phyloP scores from a whole-genome alignment of 2,113 vertebrate genomes.

The Chrysochloris asiatica region DNA sequence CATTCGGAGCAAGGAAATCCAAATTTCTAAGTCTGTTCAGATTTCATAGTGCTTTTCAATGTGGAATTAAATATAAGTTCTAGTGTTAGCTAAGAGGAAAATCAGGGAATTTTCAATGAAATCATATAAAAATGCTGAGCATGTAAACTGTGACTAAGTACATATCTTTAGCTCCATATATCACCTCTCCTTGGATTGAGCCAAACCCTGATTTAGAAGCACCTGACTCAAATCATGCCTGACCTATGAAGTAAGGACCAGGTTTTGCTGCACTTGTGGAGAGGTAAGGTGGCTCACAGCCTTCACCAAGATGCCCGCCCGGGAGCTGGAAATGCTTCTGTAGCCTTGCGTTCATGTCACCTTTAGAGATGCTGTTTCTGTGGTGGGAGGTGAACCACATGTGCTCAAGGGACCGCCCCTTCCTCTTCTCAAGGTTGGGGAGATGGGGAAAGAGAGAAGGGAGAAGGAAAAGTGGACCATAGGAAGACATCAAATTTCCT shows the following conservation, averaged over 20 bases:
- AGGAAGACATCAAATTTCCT: neutral
- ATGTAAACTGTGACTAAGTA: neutral
- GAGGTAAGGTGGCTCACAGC: neutral
- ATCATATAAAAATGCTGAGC: neutral
- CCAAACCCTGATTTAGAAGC: neutral
- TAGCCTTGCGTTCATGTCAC: neutral
- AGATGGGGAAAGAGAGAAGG: neutral
- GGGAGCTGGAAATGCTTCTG: neutral
- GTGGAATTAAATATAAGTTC: neutral
- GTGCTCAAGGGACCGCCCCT: fast-evolving
- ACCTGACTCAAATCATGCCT: neutral
- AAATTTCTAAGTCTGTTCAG: neutral
- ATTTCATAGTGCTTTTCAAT: neutral
- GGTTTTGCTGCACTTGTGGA: neutral
- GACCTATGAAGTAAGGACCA: neutral
- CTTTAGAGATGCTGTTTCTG: neutral
- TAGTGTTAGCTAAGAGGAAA: neutral
- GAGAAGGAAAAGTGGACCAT: neutral
- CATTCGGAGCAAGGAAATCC: neutral
- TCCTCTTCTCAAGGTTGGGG: neutral
- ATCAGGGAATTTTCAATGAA: neutral
- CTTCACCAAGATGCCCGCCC: neutral
- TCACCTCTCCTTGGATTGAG: neutral
- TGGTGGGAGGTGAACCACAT: fast-evolving
- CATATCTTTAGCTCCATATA: neutral